These are phyloP conservation scores for Dryococelus australis DNA, from an alignment of 2,888 invertebrate genomes.

Conservation along the genomic window DNA sequence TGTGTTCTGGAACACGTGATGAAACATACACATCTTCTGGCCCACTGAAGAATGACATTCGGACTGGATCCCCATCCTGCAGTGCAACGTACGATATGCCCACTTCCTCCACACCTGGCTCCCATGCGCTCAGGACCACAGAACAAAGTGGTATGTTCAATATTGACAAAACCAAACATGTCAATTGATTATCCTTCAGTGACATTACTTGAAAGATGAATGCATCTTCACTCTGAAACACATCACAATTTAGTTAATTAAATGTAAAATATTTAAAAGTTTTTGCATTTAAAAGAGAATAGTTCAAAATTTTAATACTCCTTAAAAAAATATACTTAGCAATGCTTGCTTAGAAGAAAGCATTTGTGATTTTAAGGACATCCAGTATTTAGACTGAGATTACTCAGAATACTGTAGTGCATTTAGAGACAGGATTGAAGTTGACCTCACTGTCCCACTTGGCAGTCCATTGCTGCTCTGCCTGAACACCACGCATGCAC, in stretches of 20 bases:
- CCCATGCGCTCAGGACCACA: not conserved
- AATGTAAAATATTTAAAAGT: not conserved
- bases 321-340: too few species aligned
- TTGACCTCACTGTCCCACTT: too few species aligned
- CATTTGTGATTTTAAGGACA: too few species aligned
- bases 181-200: not conserved
- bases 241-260: not conserved
- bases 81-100: not conserved
- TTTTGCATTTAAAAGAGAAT: too few species aligned
- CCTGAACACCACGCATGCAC: too few species aligned
- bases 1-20: not conserved
- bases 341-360: too few species aligned
- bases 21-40: not conserved
- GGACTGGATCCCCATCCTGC: not conserved
- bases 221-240: constrained; percentile 16
- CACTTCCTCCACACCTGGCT: not conserved
- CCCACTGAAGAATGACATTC: constrained; percentile 6
- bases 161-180: constrained; percentile 4
- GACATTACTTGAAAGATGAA: not conserved
- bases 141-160: not conserved
- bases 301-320: too few species aligned
- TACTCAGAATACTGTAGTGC: too few species aligned
- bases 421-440: too few species aligned
- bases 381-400: too few species aligned
- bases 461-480: too few species aligned